Evolutionary conservation across 2,797 vertebrate species (phyloP), one percentile per base, ranked within the genome.

Genomic region (Serranus cabrilla): DNA sequence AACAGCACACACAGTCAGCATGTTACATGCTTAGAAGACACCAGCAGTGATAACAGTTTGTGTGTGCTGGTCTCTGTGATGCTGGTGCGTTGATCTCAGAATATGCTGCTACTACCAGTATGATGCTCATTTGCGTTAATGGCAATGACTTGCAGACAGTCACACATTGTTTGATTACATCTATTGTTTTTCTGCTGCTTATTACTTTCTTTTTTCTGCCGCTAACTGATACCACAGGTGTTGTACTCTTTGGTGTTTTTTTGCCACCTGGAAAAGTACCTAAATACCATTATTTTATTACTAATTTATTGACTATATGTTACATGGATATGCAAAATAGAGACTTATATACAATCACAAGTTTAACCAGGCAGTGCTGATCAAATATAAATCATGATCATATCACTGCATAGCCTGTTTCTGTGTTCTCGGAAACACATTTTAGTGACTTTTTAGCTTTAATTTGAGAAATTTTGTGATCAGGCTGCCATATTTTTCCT

Each of bases 1-100:
- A 74, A 42, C 27, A 65, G 1, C 14, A 17, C n/a, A 21, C 25
- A 31, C 31, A 16, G 2, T 17, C 45, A 31, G 12, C 21, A 20
- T 49, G 23, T 46, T 21, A 42, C 39, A 56, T 60, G 23, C 64
- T 8, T 50, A 50, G 17, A 55, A 60, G 62, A 23, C 27, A 56
- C 1, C 11, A 49, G 1, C 2, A 23, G 14, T 71, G 12, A 63
- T 4, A 51, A 13, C 34, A 34, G 14, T 7, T 25, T 2, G n/a
- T 60, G 31, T 31, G 40, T 20, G 1, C 25, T 63, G 13, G 10
- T 59, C 46, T 46, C 18, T 43, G 25, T 63, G 45, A 37, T 52
- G 37, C 17, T 54, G 47, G 39, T 49, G 56, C 27, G 52, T 4
- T 39, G 20, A 12, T 37, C 6, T 37, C 3, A n/a, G 17, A 21